Evolutionary conservation across 2,888 invertebrate genomes (phyloP).

Genomic region (Nowickia ferox): DNA sequence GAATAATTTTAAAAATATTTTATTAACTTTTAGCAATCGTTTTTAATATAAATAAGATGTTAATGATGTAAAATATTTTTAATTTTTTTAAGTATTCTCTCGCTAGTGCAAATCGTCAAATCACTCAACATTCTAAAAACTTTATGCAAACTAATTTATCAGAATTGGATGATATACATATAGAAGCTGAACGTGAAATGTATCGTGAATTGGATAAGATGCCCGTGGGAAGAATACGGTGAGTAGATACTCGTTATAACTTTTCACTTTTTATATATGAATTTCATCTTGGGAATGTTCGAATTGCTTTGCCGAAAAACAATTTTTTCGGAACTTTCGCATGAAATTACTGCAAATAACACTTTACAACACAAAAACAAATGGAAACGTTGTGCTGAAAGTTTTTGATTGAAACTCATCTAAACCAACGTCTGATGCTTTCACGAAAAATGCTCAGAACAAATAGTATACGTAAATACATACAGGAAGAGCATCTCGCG

Average conservation of each 20-base stretch:
- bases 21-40: neutral
- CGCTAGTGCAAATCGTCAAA: constrained; percentile 33
- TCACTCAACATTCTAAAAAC: constrained; percentile 73
- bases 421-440: no score
- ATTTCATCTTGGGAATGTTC: no score
- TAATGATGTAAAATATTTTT: neutral
- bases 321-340: no score
- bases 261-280: no score
- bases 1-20: neutral
- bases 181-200: constrained; percentile 87
- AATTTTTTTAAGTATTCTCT: neutral
- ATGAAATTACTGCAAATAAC: no score
- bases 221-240: constrained; percentile 92
- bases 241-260: constrained; percentile 77
- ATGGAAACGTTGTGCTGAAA: no score
- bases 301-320: no score
- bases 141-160: constrained; percentile 83
- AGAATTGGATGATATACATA: constrained; percentile 82
- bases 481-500: no score
- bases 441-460: no score
- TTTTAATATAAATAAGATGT: neutral
- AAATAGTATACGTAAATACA: no score
- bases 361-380: no score
- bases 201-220: constrained; percentile 91
- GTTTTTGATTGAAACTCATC: no score